Evolutionary conservation across 2,113 vertebrate species (phyloP).

Genomic region (Thunnus thynnus): DNA sequence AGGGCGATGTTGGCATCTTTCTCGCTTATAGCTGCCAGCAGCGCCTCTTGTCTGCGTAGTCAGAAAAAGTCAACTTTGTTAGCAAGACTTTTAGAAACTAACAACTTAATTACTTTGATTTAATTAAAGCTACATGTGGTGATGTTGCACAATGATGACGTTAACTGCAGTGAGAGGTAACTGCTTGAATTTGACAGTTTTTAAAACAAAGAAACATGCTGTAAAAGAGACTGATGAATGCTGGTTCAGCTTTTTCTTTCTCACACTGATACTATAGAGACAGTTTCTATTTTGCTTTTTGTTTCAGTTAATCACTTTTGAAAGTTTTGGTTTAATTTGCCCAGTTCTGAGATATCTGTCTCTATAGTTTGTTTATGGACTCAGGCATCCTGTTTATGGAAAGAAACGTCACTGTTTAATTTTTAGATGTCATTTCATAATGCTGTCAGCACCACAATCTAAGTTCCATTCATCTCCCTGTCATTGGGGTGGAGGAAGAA

Average conservation of each 20-base stretch:
- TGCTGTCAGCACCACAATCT: not conserved
- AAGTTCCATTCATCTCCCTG: constrained; percentile 6
- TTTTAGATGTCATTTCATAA: constrained; percentile 10
- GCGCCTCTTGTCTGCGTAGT: constrained; percentile 93
- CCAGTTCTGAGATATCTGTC: not conserved
- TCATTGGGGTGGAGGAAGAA: not conserved
- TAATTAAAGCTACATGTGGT: not conserved
- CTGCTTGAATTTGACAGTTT: not conserved
- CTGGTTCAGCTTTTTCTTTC: not conserved
- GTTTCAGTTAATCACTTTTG: no score
- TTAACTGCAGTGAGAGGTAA: not conserved
- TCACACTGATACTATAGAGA: not conserved
- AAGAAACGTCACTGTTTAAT: not conserved
- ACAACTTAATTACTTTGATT: not conserved
- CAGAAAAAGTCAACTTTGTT: not conserved
- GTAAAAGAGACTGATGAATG: not conserved
- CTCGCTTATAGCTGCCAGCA: constrained; percentile 98
- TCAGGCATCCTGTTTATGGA: no score
- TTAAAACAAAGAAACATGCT: no score
- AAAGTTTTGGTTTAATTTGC: not conserved
- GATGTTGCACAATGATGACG: not conserved
- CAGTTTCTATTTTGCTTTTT: no score
- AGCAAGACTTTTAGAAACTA: not conserved
- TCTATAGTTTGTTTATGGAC: no score
- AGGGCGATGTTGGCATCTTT: constrained; percentile 98